Base-by-base conservation (phyloP, 2,797 vertebrate species). In the Pipistrellus kuhlii region DNA sequence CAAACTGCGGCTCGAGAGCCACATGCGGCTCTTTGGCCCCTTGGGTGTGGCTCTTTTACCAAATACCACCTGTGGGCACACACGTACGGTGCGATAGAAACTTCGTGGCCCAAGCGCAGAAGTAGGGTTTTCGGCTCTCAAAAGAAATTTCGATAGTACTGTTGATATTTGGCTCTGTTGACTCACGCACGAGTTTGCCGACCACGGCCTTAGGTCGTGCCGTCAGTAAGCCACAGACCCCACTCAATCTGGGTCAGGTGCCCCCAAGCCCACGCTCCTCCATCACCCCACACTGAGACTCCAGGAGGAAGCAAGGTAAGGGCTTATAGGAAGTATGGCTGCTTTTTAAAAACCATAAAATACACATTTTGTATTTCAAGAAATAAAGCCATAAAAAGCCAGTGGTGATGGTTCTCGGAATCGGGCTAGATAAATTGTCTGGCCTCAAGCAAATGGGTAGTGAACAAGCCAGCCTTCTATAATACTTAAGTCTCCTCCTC, bases 381-480 rank as follows among this genome's bases (percentile, higher is more conserved):
- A 80, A 75, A 57, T 35, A 76, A 85, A 83, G 72, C 17, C 69
- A 78, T 48, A 59, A 71, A 59, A 18, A 15, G 57, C 48, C 41
- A 4, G 8, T 27, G 84, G 59, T 6, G 27, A 35, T 10, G 7
- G n/a, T 9, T 21, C 13, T 4, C n/a, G 3, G 30, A 38, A 53
- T 69, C 30, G 35, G 88, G 20, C 53, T 41, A 25, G 25, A 20
- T 48, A 68, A 51, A 71, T 4, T 25, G 13, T 8, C 64, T 46
- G 46, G 23, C n/a, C 82, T 75, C 93, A 85, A 64, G 38, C 91
- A 91, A 89, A 91, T 71, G 48, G 32, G 57, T 4, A 57, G 32
- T 20, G 41, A 44, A 46, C 32, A 32, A 77, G 32, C 0, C 0
- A 78, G 41, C 51, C 51, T 83, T 62, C 11, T 17, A n/a, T n/a